A percentile compares a stretch with the other conserved stretches of the same genome.
phyloP scores from a whole-genome alignment of 2,113 vertebrate species.

The Pedionomus torquatus region DNA sequence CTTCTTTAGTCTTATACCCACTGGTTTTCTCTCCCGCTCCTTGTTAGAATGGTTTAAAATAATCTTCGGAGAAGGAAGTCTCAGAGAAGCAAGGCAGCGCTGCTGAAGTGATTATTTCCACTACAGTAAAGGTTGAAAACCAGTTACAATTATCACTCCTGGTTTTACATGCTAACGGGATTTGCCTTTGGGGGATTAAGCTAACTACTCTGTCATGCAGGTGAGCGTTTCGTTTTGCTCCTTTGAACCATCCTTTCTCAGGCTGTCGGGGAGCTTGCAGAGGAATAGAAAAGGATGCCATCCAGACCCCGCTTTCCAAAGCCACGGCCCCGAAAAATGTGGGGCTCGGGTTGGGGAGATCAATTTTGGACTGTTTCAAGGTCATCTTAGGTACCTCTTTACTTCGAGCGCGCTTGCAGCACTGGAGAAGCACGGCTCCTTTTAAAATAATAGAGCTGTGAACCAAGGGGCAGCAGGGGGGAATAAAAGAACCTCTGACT shows the following conservation, averaged over 20 bases:
- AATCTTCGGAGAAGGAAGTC: neutral
- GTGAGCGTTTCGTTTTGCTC: slow-evolving; percentile 38
- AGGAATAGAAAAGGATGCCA: neutral
- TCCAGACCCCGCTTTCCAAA: neutral
- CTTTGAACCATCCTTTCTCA: neutral
- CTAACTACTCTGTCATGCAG: neutral
- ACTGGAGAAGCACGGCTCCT: neutral
- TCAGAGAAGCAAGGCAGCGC: neutral
- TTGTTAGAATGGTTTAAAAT: neutral
- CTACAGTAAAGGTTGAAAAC: neutral
- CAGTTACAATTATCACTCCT: slow-evolving; percentile 35
- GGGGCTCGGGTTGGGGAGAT: accelerated
- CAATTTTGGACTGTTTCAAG: neutral
- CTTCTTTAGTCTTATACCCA: neutral
- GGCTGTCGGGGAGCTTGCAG: neutral
- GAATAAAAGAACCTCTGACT: neutral
- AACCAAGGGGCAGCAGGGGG: neutral
- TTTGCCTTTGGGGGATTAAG: slow-evolving; percentile 46
- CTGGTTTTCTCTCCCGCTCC: neutral
- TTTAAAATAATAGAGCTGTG: neutral
- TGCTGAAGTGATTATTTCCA: slow-evolving; percentile 29
- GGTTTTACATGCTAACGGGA: slow-evolving; percentile 17
- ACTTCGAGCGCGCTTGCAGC: neutral
- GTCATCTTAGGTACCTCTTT: neutral
- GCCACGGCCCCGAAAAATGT: accelerated